Percentiles rank a stretch among this genome's conserved stretches.
These are phyloP conservation scores for Galaxea fascicularis DNA, from an alignment of 92 coral and sea anemone species.

Conservation along the genomic window DNA sequence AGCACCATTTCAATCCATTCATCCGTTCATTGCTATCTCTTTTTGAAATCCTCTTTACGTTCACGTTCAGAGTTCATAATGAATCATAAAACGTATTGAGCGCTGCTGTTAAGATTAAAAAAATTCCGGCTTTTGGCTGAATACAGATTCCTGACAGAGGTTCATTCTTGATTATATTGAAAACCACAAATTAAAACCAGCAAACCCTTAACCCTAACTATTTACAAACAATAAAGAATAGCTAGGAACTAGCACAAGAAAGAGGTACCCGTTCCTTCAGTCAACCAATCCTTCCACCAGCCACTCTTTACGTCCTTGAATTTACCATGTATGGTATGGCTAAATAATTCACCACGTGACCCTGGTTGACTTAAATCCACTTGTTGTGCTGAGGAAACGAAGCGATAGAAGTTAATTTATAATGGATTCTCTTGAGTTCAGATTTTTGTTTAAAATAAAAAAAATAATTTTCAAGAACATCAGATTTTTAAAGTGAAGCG, in stretches of 20 bases:
- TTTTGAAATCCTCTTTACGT: conserved; percentile 40
- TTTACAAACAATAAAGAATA: conserved; percentile 30
- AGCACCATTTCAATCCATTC: conserved; percentile 41
- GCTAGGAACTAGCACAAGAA: conserved; percentile 11
- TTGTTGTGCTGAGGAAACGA: neutral
- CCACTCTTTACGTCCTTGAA: neutral
- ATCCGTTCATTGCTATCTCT: neutral
- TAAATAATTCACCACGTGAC: conserved; percentile 38
- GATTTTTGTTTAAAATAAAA: too few species aligned
- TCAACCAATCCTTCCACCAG: conserved; percentile 44
- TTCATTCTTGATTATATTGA: conserved; percentile 11
- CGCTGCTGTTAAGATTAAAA: neutral
- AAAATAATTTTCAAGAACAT: neutral
- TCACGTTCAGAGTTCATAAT: neutral
- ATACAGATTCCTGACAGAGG: neutral
- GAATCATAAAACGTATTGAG: neutral
- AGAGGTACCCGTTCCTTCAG: conserved; percentile 20
- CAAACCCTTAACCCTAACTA: conserved; percentile 9
- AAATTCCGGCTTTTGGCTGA: conserved; percentile 3
- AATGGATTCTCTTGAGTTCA: neutral
- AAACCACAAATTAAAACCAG: conserved; percentile 2
- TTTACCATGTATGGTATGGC: conserved; percentile 32
- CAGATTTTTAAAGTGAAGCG: neutral
- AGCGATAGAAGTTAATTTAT: neutral
- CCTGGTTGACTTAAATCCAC: neutral